phyloP scores from a whole-genome alignment of 2,888 invertebrate genomes.

The Invenusta paracnida region DNA sequence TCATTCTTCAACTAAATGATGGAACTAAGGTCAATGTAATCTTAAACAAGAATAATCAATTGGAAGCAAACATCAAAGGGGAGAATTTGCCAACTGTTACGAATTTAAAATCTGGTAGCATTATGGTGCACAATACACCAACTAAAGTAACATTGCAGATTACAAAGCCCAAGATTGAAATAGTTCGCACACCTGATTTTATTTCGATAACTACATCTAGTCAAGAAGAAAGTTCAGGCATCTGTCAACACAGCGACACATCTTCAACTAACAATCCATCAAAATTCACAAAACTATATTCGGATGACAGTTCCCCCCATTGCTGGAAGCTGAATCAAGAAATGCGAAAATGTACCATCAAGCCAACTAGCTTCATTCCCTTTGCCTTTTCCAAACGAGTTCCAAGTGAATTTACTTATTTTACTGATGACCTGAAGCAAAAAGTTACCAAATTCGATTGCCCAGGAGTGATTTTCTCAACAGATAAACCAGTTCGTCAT shows the following conservation, averaged over 20 bases:
- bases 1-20: not conserved
- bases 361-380: not conserved
- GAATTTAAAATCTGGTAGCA: not conserved
- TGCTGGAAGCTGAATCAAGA: not conserved
- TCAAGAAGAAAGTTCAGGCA: not conserved
- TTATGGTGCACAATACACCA: not conserved
- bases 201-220: not conserved
- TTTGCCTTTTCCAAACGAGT: not conserved
- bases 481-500: not conserved
- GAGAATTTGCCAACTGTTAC: not conserved
- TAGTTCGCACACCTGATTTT: not conserved
- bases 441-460: not conserved
- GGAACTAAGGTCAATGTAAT: not conserved
- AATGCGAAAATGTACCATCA: not conserved
- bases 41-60: not conserved
- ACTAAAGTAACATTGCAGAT: not conserved
- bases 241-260: not conserved
- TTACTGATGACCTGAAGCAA: not conserved
- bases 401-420: not conserved
- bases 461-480: constrained; percentile 3
- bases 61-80: not conserved
- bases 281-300: not conserved
- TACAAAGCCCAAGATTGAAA: not conserved
- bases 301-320: not conserved
- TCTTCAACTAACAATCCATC: not conserved